phyloP scores from a whole-genome alignment of 2,797 vertebrate species.

The Coendou prehensilis region DNA sequence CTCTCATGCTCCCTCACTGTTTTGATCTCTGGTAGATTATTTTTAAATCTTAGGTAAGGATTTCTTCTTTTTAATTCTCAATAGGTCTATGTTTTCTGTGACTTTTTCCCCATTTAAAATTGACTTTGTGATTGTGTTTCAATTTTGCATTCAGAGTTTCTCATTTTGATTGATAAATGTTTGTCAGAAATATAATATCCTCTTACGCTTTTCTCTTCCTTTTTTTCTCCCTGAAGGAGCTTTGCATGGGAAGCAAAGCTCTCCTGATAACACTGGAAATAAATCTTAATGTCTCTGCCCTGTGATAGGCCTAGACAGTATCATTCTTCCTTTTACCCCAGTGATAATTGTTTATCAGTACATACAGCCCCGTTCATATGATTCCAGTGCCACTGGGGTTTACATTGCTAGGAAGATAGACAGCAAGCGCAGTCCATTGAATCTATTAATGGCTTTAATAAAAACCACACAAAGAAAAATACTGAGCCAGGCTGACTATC shows the following conservation, averaged over 20 bases:
- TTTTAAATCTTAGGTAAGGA: conserved; percentile 37
- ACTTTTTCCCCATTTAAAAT: conserved; percentile 71
- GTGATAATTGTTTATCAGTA: conserved; percentile 87
- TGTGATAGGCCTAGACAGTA: conserved; percentile 75
- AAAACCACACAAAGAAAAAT: conserved; percentile 71
- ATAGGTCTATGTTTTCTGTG: conserved; percentile 19
- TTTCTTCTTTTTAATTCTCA: conserved; percentile 29
- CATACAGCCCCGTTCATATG: conserved; percentile 68
- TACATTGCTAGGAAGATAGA: conserved; percentile 67
- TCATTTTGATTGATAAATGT: conserved; percentile 82
- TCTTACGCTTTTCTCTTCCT: conserved; percentile 53
- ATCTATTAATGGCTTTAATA: conserved; percentile 77
- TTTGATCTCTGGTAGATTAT: not conserved
- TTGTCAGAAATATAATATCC: conserved; percentile 79
- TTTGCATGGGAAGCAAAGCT: conserved; percentile 71
- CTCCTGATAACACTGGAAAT: conserved; percentile 75
- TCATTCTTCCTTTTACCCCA: conserved; percentile 75
- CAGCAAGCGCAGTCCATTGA: conserved; percentile 69
- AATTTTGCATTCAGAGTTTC: conserved; percentile 76
- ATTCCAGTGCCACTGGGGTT: conserved; percentile 63
- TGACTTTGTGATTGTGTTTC: conserved; percentile 77
- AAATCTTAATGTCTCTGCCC: conserved; percentile 76
- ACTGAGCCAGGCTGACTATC: not conserved
- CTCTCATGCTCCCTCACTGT: conserved; percentile 55
- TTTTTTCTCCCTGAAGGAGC: conserved; percentile 66